Base-by-base conservation (phyloP, 1,140 invertebrate genomes). In the Rhysida immarginata region DNA sequence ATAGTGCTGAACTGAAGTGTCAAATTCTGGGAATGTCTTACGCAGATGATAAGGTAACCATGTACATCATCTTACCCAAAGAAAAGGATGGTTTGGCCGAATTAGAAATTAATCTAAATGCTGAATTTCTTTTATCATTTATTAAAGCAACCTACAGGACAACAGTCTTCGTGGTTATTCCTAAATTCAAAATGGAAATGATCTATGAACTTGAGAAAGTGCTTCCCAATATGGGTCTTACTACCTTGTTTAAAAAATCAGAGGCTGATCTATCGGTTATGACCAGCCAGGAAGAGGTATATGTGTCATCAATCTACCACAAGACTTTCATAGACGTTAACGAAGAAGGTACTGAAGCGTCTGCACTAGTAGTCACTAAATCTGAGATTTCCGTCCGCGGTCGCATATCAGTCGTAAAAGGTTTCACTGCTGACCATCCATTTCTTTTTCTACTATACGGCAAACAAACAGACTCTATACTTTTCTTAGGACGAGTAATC, bases 11-110 rank as follows among this genome's bases (percentile, higher is more conserved):
- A 2, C 71, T 93, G 0, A 80, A 81, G 2, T 83, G 82, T 0
- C 84, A 90, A 62, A 79, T 91, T 18, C 64, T 94, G 8, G 86
- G 93, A 66, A 68, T 95, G 25, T 88, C 87, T 0, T 94, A 93
- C 71, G 81, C 84, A 61, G 82, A 85, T n/a, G 77, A 84, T 41
- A 77, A 84, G 24, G 78, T 92, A 44, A 87, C 84, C 55, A 90
- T 95, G 87, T 82, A 82, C 63, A 61, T 71, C 24, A 42, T 69
- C 1, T 59, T 71, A 1, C 68, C 63, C 11, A 46, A 56, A 43
- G 35, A 62, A n/a, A 26, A 18, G 14, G 26, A 58, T 49, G 57
- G 53, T 13, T 46, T 63, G n/a, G 16, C 2, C 8, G 14, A 23
- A 1, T 61, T 48, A 25, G 58, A 56, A 57, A 62, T 54, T 11